Conservation (phyloP, 2,113 vertebrate species). For the Atherinomorus stipes region DNA sequence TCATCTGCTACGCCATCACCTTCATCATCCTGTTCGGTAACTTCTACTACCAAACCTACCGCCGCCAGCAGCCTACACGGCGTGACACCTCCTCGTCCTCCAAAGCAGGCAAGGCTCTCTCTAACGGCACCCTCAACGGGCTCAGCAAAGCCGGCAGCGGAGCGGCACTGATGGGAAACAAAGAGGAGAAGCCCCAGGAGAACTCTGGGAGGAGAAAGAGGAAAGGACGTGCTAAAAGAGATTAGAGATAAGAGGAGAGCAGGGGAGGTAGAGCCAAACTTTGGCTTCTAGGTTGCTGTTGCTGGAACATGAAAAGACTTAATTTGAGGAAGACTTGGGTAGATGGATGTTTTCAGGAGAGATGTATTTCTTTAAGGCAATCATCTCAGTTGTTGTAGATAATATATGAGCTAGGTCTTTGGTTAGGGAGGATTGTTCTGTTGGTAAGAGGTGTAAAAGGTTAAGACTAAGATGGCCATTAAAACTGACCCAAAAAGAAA, state of each 20-base stretch:
- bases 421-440: slow-evolving; percentile 44
- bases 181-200: slow-evolving; percentile 89
- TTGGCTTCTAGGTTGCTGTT: slow-evolving; percentile 46
- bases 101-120: slow-evolving; percentile 86
- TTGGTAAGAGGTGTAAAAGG: slow-evolving; percentile 42
- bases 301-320: slow-evolving; percentile 61
- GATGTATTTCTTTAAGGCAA: slow-evolving; percentile 66
- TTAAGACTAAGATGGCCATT: slow-evolving; percentile 19
- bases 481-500: slow-evolving; percentile 44
- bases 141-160: slow-evolving; percentile 88
- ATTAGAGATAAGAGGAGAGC: slow-evolving; percentile 82
- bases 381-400: slow-evolving; percentile 67
- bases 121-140: slow-evolving; percentile 89
- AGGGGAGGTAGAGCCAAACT: slow-evolving; percentile 50
- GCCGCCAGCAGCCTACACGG: slow-evolving; percentile 88
- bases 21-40: slow-evolving; percentile 98
- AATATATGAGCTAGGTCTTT: slow-evolving; percentile 43
- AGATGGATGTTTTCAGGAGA: slow-evolving; percentile 48
- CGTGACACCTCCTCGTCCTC: slow-evolving; percentile 76
- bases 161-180: slow-evolving; percentile 78
- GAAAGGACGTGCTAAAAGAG: slow-evolving; percentile 95
- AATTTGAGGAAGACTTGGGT: slow-evolving; percentile 38
- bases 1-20: slow-evolving; percentile 95
- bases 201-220: slow-evolving; percentile 89
- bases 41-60: slow-evolving; percentile 99